These are phyloP conservation scores for Muraenolepis orangiensis DNA, from an alignment of 2,797 vertebrate species.

Conservation along the genomic window DNA sequence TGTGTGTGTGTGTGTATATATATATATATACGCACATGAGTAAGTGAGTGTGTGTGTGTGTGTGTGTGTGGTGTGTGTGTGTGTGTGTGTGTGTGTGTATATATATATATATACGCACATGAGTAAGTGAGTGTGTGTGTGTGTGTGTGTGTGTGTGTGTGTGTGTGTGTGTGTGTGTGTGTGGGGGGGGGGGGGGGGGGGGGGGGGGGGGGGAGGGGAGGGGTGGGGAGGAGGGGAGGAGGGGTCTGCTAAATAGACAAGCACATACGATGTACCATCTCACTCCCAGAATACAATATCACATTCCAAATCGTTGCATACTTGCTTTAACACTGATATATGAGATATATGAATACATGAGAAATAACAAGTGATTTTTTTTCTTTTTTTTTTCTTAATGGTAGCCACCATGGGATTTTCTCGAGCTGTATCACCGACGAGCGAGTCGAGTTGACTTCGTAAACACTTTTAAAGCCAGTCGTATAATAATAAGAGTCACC, in stretches of 20 bases:
- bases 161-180: neutral
- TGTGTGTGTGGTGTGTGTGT: neutral
- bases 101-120: too few relatives aligned
- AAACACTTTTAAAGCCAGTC: neutral
- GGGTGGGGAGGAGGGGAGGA: too few relatives aligned
- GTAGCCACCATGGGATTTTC: neutral
- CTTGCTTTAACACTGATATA: conserved; percentile 5
- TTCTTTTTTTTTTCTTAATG: neutral
- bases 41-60: neutral
- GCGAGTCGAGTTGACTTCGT: neutral
- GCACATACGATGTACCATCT: neutral
- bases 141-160: too few relatives aligned
- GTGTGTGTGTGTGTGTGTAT: too few relatives aligned
- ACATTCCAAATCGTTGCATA: conserved; percentile 1
- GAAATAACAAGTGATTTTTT: conserved; percentile 9
- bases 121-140: too few relatives aligned
- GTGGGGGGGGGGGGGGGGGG: neutral
- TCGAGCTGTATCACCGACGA: neutral
- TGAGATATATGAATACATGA: conserved; percentile 6
- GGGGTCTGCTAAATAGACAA: neutral
- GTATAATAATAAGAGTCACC: neutral
- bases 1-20: too few relatives aligned
- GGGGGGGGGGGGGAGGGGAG: neutral
- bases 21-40: too few relatives aligned
- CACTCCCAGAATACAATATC: conserved; percentile 3